Evolutionary conservation across 1,140 invertebrate species (phyloP).

Genomic region (Pantala flavescens): DNA sequence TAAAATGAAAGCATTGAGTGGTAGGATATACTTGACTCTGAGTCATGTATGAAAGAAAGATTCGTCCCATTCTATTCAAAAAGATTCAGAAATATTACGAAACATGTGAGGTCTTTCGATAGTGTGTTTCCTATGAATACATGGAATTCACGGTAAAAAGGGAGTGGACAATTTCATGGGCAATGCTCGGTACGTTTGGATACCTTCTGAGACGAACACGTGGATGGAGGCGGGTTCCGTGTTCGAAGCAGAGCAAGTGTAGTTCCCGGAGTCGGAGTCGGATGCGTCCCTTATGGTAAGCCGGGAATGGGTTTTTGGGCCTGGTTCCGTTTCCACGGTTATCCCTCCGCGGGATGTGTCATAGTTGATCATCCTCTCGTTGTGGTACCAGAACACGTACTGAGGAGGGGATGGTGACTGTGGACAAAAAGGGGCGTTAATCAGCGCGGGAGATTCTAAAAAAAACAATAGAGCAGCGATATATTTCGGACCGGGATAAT

Average conservation of each 20-base stretch:
- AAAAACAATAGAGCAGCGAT: too few species aligned
- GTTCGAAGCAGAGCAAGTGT: constrained; percentile 80
- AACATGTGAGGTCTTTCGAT: too few species aligned
- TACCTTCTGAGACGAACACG: constrained; percentile 84
- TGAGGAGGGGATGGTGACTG: constrained; percentile 80
- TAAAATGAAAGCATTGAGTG: too few species aligned
- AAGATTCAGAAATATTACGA: too few species aligned
- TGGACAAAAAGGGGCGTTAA: constrained; percentile 29
- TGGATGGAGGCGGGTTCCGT: constrained; percentile 79
- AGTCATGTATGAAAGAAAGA: too few species aligned
- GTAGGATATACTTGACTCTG: too few species aligned
- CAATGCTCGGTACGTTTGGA: constrained; percentile 24
- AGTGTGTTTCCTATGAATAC: too few species aligned
- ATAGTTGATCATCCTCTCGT: constrained; percentile 86
- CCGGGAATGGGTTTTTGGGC: constrained; percentile 66
- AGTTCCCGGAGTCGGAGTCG: constrained; percentile 79
- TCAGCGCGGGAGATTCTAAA: too few species aligned
- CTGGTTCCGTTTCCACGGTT: constrained; percentile 73
- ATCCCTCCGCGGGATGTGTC: constrained; percentile 74
- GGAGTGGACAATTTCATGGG: too few species aligned
- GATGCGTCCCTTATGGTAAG: constrained; percentile 72
- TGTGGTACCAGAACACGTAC: constrained; percentile 87
- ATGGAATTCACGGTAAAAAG: too few species aligned
- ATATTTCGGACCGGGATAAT: too few species aligned
- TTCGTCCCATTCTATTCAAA: too few species aligned